These are phyloP conservation scores for Phalloptychus januarius DNA, from an alignment of 2,797 vertebrate species.

Conservation along the genomic window DNA sequence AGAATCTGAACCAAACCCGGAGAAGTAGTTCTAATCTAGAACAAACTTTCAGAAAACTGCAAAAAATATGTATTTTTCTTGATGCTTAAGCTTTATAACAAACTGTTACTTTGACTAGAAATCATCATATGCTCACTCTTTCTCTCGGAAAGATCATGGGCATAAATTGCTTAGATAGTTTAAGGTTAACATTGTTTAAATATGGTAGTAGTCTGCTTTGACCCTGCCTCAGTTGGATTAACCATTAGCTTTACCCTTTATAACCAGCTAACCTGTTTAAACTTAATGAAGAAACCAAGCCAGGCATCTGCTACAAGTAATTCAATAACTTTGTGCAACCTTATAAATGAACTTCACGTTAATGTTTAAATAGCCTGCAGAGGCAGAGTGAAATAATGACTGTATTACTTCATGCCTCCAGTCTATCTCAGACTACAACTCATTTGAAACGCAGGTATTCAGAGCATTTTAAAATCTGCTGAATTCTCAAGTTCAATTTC, in stretches of 20 bases:
- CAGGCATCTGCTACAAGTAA: not conserved
- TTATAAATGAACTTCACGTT: not conserved
- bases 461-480: conserved; percentile 11
- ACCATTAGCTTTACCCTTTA: not conserved
- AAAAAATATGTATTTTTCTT: not conserved
- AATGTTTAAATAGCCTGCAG: not conserved
- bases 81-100: not conserved
- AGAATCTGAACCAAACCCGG: too few species aligned
- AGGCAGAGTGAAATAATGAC: not conserved
- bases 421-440: not conserved
- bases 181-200: not conserved
- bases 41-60: not conserved
- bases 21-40: not conserved
- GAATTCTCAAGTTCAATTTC: conserved; percentile 26
- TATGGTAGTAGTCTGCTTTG: not conserved
- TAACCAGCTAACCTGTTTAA: not conserved
- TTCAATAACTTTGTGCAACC: not conserved
- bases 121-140: not conserved
- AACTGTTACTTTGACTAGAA: not conserved
- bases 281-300: not conserved
- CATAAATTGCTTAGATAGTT: not conserved
- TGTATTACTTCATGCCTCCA: not conserved
- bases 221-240: not conserved
- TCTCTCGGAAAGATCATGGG: not conserved
- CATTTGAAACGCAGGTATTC: not conserved